Evolutionary conservation across 2,797 vertebrate species (phyloP).

Genomic region (Caiman crocodilus): DNA sequence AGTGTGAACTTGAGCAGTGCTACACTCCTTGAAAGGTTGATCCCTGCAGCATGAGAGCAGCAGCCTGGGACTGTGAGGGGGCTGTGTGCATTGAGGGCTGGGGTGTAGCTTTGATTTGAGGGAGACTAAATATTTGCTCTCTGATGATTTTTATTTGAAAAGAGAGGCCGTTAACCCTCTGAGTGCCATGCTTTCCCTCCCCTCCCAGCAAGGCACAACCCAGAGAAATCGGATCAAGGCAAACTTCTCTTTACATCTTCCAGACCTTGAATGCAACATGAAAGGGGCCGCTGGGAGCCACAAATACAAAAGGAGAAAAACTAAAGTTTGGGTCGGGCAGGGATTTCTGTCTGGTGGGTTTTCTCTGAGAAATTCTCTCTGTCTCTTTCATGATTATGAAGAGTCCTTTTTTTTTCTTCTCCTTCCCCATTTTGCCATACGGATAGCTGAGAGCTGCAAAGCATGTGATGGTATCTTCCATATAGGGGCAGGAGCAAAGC

Average conservation of each 20-base stretch:
- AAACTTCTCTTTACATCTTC: constrained; percentile 46
- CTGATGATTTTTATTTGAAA: neutral
- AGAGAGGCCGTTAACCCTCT: neutral
- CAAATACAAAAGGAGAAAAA: constrained; percentile 30
- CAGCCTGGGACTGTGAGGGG: neutral
- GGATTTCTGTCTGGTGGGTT: constrained; percentile 67
- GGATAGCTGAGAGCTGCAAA: constrained; percentile 73
- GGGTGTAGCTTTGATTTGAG: too few species aligned
- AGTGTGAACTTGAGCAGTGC: neutral
- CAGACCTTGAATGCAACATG: constrained; percentile 60
- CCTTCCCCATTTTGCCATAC: constrained; percentile 67
- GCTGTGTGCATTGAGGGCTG: neutral
- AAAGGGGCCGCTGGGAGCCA: constrained; percentile 64
- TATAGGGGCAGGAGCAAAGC: constrained; percentile 79
- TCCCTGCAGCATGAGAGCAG: neutral
- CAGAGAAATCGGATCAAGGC: constrained; percentile 46
- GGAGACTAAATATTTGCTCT: neutral
- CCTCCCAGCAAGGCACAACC: neutral
- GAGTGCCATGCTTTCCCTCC: neutral
- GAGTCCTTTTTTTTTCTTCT: constrained; percentile 30
- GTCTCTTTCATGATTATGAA: constrained; percentile 69
- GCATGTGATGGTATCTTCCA: constrained; percentile 79
- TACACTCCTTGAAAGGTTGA: neutral
- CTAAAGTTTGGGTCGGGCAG: constrained; percentile 63
- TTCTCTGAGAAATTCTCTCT: constrained; percentile 67